Evolutionary conservation across 2,113 vertebrate genomes (phyloP), one percentile per base, ranked within the genome.

Genomic region (Recurvirostra avosetta): DNA sequence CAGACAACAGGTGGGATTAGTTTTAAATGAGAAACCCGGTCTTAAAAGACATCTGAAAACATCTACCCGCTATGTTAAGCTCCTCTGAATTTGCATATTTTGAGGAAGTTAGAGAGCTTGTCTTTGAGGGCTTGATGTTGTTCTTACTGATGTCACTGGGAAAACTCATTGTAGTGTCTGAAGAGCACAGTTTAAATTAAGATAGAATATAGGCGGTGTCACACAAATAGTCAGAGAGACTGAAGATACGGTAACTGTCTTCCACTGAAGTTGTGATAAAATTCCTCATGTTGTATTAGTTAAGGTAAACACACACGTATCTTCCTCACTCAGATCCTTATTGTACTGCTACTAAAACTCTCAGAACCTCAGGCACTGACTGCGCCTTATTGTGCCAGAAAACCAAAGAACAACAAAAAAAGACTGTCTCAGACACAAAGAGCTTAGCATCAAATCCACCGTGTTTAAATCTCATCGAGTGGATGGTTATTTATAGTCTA

Each of bases 41-140:
- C 68, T 83, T 92, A 94, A 94, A 94, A 92, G 61, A 77, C 82
- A 94, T 90, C 62, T 83, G 25, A 92, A 96, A 97, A 92, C 15
- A 63, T 86, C 73, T 74, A 90, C 23, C 43, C 66, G 22, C 40
- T 71, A 73, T 85, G 55, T 80, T 91, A 95, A 96, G 9, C 21
- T 74, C 8, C 67, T 72, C 41, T 81, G 63, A 72, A 96, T 96
- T 96, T 76, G 96, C 71, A 55, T 20, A 14, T 84, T 98, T 94
- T 85, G 36, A 36, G 58, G 73, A 92, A 65, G 19, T 47, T 82
- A 77, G 92, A 74, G 14, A 76, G 16, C 21, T 88, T 63, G 43
- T 27, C 26, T 92, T 80, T 82, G 45, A 90, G 41, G 20, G 8
- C 32, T 92, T 61, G 13, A 52, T 81, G 27, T 72, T 81, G 30